Evolutionary conservation across 2,888 invertebrate species (phyloP), one percentile per base, ranked within the genome.

Genomic region (Adelognathus sp.): DNA sequence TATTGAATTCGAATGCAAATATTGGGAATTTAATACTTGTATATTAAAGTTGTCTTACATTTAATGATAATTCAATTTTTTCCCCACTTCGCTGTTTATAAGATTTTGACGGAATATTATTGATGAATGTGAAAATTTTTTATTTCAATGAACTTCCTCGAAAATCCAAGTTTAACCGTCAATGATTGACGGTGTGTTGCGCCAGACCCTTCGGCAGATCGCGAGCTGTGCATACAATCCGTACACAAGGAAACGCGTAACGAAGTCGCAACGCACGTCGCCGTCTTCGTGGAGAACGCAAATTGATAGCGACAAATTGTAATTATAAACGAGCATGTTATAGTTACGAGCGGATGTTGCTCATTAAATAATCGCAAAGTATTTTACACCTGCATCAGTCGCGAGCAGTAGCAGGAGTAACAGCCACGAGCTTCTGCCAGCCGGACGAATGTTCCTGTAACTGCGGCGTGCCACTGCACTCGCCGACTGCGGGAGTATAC

Each of bases 241-340:
- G n/a, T 3, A 50, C 50, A 50, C 14, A 16, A n/a, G 44, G 56
- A 56, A 69, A 29, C 36, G 14, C n/a, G 14, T 52, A 36, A 52
- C 64, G 16, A 33, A 64, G 50, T 50, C 50, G 50, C 33, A 36
- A 64, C 64, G 33, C 54, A 24, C n/a, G 11, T 56, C 31, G 50
- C 21, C 36, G 56, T 54, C n/a, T n/a, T n/a, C 16, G 56, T 16
- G 44, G 16, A 31, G 21, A 11, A 21, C 52, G 29, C 56, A 69
- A 69, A 69, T 69, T 69, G 41, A 69, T 69, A 69, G 56, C 56
- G 67, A 69, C 56, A 69, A 69, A 69, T 69, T 69, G 44, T 44
- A 69, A 69, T 44, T 54, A 44, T 41, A 69, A 69, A 27, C 6
- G 31, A 56, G 56, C 67, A 9, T 56, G 56, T 44, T 69, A 31